phyloP scores from a whole-genome alignment of 2,113 vertebrate genomes.

The Megalops atlanticus region DNA sequence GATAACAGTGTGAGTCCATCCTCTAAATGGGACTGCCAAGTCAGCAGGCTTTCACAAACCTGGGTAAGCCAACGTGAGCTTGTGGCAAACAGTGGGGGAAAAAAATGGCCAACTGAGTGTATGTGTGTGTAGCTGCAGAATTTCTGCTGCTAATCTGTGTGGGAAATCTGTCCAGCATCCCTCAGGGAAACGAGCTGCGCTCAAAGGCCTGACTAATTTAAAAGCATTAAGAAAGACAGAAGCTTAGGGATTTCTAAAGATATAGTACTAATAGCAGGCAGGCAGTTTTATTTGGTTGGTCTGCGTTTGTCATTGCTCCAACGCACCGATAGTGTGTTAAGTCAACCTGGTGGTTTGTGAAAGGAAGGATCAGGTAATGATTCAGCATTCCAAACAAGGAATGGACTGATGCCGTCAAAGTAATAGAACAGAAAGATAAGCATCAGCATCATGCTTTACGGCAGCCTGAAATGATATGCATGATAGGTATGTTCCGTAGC shows the following conservation, averaged over 20 bases:
- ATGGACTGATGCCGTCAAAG: neutral
- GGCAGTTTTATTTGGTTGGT: neutral
- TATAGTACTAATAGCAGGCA: too few species aligned
- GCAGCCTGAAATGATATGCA: too few species aligned
- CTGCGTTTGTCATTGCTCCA: neutral
- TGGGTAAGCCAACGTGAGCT: neutral
- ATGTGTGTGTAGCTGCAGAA: neutral
- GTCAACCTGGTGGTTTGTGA: neutral
- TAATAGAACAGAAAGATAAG: neutral
- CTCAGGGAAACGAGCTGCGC: neutral
- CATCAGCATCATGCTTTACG: too few species aligned
- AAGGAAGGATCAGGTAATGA: neutral
- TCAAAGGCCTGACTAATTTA: neutral
- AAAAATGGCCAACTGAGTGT: neutral
- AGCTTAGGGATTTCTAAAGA: neutral
- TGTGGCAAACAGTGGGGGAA: neutral
- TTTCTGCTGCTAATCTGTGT: neutral
- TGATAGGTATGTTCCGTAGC: too few species aligned
- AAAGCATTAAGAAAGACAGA: neutral
- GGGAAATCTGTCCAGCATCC: neutral
- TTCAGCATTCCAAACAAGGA: neutral
- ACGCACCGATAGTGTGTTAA: neutral
- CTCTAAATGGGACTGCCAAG: neutral
- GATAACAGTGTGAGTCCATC: neutral
- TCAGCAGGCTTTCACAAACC: neutral